A percentile compares a stretch with the other conserved stretches of the same genome.
These are phyloP conservation scores for Onthophagus sagittarius DNA, from an alignment of 2,888 invertebrate genomes.

Conservation along the genomic window DNA sequence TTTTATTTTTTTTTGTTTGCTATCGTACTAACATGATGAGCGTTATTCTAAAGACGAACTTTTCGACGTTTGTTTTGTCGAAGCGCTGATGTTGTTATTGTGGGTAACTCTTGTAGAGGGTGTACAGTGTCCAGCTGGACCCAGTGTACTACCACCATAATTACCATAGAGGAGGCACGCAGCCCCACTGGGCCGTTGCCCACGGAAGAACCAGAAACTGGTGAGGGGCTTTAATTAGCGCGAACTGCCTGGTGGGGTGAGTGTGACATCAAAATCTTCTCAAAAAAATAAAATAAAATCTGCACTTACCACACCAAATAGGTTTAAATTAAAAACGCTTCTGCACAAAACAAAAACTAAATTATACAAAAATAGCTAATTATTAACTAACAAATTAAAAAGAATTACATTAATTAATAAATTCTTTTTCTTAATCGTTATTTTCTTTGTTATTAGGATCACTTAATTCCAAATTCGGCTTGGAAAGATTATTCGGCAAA, in stretches of 20 bases:
- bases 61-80: background rate
- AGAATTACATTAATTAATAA: background rate
- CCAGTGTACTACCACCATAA: slow-evolving; percentile 40
- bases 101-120: slow-evolving; percentile 39
- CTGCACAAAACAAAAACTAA: background rate
- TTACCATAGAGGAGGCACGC: slow-evolving; percentile 33
- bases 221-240: slow-evolving; percentile 29
- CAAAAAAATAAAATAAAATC: background rate
- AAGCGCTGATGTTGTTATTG: slow-evolving; percentile 5
- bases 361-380: background rate
- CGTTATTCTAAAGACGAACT: background rate
- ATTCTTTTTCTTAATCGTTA: background rate
- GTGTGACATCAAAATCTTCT: slow-evolving; percentile 26
- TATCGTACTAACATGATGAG: background rate
- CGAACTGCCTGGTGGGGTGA: slow-evolving; percentile 43
- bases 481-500: slow-evolving; percentile 88
- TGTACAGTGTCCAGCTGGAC: slow-evolving; percentile 47
- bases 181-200: slow-evolving; percentile 42
- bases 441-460: slow-evolving; percentile 59
- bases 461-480: slow-evolving; percentile 75
- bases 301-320: slow-evolving; percentile 3
- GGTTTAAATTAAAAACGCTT: background rate
- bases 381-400: background rate
- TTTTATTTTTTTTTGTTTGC: background rate
- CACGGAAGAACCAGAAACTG: slow-evolving; percentile 39